A percentile compares a stretch with the other conserved stretches of the same genome.
Conservation (phyloP, 2,797 vertebrate genomes). For the Rhinogobio ventralis region DNA sequence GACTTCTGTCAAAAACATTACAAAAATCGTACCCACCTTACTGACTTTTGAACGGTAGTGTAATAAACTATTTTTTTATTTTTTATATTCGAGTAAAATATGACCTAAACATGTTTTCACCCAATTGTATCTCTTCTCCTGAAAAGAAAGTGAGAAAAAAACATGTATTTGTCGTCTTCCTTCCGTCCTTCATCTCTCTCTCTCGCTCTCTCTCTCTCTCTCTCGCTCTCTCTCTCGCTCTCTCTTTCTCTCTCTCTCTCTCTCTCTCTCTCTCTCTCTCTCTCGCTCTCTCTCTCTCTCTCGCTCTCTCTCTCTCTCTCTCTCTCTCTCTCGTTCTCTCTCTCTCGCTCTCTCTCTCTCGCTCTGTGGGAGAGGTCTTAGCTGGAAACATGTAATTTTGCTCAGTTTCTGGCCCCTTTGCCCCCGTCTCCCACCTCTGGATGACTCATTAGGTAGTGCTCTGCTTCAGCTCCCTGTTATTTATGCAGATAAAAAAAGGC, state of each 20-base stretch:
- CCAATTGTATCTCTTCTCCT: neutral
- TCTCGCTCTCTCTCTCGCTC: neutral
- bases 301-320: neutral
- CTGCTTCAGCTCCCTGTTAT: slow-evolving; percentile 66
- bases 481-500: slow-evolving; percentile 71
- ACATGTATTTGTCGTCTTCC: neutral
- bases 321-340: neutral
- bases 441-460: slow-evolving; percentile 61
- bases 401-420: slow-evolving; percentile 59
- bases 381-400: slow-evolving; percentile 62
- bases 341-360: neutral
- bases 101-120: neutral
- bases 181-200: neutral
- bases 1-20: neutral
- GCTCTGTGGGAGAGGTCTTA: slow-evolving; percentile 66
- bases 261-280: slow-evolving; percentile 33
- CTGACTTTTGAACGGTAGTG: neutral
- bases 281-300: too few species aligned
- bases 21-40: neutral
- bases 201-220: neutral
- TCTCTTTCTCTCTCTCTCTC: neutral
- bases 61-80: too few species aligned
- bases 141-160: neutral
- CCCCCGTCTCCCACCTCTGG: slow-evolving; percentile 59
- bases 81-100: neutral